Conservation (phyloP, 2,888 invertebrate species). For the Mythimna vitellina region DNA sequence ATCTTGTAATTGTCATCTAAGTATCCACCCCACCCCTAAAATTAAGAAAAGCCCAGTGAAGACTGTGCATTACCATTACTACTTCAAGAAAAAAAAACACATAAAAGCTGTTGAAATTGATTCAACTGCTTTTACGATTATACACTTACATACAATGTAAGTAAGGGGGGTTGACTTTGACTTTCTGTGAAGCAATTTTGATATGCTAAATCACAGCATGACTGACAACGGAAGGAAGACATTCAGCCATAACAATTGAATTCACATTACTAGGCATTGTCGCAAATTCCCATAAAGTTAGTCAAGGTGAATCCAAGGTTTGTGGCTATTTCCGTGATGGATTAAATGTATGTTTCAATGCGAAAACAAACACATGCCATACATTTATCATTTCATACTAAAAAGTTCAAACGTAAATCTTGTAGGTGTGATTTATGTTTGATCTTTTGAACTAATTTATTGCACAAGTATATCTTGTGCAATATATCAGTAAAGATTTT, state of each 20-base stretch:
- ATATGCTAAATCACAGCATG: background rate
- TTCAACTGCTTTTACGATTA: background rate
- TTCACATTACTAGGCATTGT: slow-evolving; percentile 28
- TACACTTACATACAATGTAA: too few species aligned
- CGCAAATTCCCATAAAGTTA: slow-evolving; percentile 10
- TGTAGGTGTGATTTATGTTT: too few species aligned
- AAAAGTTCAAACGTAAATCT: background rate
- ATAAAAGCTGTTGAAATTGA: background rate
- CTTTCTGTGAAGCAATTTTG: background rate
- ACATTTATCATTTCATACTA: background rate
- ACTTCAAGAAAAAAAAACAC: background rate
- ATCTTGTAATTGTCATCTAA: slow-evolving; percentile 5
- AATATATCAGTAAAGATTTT: background rate
- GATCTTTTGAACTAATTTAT: background rate
- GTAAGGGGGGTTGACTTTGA: too few species aligned
- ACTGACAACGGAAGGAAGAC: background rate
- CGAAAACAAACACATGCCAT: background rate
- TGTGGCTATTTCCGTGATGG: background rate
- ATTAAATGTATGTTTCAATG: background rate
- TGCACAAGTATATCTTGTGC: slow-evolving; percentile 1
- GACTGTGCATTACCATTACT: background rate
- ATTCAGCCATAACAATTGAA: slow-evolving; percentile 3
- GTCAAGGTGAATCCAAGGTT: slow-evolving; percentile 17
- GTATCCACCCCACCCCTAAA: slow-evolving; percentile 40
- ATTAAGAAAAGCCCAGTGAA: slow-evolving; percentile 41